Base-by-base conservation (phyloP, 2,797 vertebrate species). In the Coregonus suidteri region DNA sequence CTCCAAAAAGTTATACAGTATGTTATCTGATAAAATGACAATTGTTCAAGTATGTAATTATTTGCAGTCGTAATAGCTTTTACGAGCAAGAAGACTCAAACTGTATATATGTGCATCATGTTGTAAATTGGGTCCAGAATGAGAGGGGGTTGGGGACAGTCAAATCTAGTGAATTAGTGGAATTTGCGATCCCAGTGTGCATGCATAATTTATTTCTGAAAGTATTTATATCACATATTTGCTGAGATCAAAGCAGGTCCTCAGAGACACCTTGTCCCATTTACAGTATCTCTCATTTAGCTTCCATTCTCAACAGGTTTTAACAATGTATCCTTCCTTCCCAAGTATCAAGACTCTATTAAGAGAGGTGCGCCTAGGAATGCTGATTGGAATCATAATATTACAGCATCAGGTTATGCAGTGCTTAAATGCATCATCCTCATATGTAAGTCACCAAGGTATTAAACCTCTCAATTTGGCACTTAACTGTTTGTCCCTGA, bases 151-250 rank as follows among this genome's bases (percentile, higher is more conserved):
- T 34, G 3, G 68, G 78, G 31, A 11, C 81, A 37, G 59, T 82
- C 71, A 30, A 53, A 74, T 87, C 81, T 77, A 78, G 76, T 67
- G 68, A 82, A 81, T 82, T 81, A 80, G 78, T 86, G 83, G 82
- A 82, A 74, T 82, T 81, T 15, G 79, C 79, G 74, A 64, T 88
- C 85, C 86, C 25, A 25, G 81, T 75, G 86, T 77, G 85, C 82
- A 79, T 84, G 79, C 82, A 87, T 88, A 87, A 90, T 89, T 91
- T 84, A 89, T 88, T 79, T 54, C 14, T 72, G 75, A 84, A 77
- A 83, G 84, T 91, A 92, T 92, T 93, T 91, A 87, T 92, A 87
- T 92, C 83, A 35, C 74, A 77, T 35, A 82, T 89, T 87, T 87
- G 79, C 87, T 76, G 86, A 90, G 87, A 92, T 88, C 85, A 91